A percentile compares a stretch with the other conserved stretches of the same genome.
These are phyloP conservation scores for Dolichoris vasculosae DNA, from an alignment of 1,140 invertebrate species.

Conservation along the genomic window DNA sequence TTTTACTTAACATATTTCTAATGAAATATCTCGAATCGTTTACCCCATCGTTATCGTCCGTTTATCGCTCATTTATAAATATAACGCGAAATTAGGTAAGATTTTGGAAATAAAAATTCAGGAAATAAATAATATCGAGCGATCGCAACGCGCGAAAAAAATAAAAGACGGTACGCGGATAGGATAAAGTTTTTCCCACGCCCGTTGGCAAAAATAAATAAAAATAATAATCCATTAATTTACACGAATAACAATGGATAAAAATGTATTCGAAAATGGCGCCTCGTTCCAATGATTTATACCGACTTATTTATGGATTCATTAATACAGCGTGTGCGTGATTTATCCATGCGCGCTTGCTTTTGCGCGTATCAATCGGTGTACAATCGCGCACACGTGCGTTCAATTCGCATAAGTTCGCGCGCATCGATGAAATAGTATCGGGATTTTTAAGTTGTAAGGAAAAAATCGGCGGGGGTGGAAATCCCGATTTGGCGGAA, in stretches of 20 bases:
- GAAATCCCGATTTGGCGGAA: neutral
- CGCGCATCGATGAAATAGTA: neutral
- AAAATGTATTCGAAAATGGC: neutral
- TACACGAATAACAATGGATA: neutral
- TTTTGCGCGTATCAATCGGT: neutral
- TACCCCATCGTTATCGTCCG: neutral
- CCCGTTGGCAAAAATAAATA: neutral
- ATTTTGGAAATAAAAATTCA: neutral
- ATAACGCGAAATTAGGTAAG: neutral
- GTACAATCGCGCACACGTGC: neutral
- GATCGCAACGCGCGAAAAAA: neutral
- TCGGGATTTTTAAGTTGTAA: neutral
- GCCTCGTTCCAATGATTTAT: conserved; percentile 10
- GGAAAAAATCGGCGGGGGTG: no score
- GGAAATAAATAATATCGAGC: neutral
- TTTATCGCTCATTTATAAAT: neutral
- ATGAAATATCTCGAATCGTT: no score
- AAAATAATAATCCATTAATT: neutral
- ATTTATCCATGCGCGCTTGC: neutral
- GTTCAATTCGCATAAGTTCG: neutral
- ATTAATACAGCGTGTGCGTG: conserved; percentile 22
- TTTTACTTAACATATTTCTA: neutral
- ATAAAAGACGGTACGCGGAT: neutral
- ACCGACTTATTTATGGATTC: conserved; percentile 17
- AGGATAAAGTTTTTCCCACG: neutral